A percentile compares a stretch with the other conserved stretches of the same genome.
phyloP scores from a whole-genome alignment of 2,888 invertebrate genomes.

The Syrista parreyssii region DNA sequence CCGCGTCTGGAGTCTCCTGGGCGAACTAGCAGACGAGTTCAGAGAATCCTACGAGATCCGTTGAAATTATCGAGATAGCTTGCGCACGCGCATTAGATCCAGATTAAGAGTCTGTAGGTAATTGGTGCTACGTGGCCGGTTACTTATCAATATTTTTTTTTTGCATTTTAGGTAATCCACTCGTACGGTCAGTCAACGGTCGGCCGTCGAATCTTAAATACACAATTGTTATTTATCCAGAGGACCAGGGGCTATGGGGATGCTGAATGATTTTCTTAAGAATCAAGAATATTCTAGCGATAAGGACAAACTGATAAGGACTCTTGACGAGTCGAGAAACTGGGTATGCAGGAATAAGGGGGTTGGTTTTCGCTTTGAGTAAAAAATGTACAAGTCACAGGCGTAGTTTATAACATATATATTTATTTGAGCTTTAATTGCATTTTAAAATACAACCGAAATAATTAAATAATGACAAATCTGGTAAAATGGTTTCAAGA shows the following conservation, averaged over 20 bases:
- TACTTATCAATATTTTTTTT: not conserved
- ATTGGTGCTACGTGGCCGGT: not conserved
- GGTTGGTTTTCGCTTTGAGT: not conserved
- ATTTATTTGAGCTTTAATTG: conserved; percentile 89
- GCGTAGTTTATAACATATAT: conserved; percentile 82
- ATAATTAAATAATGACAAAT: conserved; percentile 84
- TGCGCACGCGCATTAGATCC: not conserved
- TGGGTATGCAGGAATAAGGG: not conserved
- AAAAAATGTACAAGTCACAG: not conserved
- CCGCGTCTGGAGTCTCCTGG: not conserved
- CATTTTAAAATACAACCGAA: conserved; percentile 87
- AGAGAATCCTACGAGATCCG: conserved; percentile 4
- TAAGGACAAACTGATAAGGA: conserved; percentile 14
- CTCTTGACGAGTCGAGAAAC: conserved; percentile 6
- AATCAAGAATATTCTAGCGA: not conserved
- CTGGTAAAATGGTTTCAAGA: conserved; percentile 79
- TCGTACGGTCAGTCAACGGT: not conserved
- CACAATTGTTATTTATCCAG: not conserved
- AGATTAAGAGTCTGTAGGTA: not conserved
- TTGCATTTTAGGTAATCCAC: not conserved
- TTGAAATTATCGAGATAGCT: conserved; percentile 1
- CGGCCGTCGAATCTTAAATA: not conserved
- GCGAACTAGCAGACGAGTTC: not conserved
- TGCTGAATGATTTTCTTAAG: not conserved
- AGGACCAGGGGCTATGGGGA: not conserved